Evolutionary conservation across 2,797 vertebrate genomes (phyloP).

Genomic region (Pseudomugil gertrudae): DNA sequence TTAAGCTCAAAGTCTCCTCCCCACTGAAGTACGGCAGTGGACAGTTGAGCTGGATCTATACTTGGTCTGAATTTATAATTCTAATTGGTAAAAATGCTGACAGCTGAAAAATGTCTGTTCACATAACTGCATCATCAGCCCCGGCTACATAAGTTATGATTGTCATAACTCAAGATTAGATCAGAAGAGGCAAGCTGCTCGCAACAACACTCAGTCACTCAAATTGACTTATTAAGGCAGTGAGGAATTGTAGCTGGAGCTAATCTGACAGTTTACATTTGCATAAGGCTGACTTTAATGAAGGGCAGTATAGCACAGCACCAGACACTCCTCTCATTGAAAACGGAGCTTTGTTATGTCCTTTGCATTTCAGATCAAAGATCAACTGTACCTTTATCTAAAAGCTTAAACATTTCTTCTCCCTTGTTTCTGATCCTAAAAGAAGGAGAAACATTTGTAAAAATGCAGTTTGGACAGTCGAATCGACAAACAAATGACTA

Average conservation of each 20-base stretch:
- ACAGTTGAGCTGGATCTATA: constrained; percentile 23
- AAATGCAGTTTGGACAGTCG: constrained; percentile 22
- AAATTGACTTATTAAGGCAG: constrained; percentile 70
- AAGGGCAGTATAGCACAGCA: constrained; percentile 24
- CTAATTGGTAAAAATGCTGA: constrained; percentile 68
- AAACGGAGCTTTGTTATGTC: constrained; percentile 12
- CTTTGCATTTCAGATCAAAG: constrained; percentile 12
- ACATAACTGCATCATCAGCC: constrained; percentile 65
- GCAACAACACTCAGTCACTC: constrained; percentile 66
- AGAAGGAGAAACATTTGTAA: constrained; percentile 1
- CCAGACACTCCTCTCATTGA: constrained; percentile 11
- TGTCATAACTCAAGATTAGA: constrained; percentile 72
- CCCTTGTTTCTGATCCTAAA: not conserved
- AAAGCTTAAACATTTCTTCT: not conserved
- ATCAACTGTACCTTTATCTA: constrained; percentile 4
- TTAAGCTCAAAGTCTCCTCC: not conserved
- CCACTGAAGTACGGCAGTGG: constrained; percentile 33
- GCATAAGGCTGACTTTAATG: constrained; percentile 44
- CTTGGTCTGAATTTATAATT: constrained; percentile 58
- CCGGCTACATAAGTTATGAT: constrained; percentile 65
- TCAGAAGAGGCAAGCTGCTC: constrained; percentile 63
- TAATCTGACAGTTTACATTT: constrained; percentile 67
- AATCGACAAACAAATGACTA: constrained; percentile 16
- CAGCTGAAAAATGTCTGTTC: constrained; percentile 66
- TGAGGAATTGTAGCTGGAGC: constrained; percentile 60